These are phyloP conservation scores for Standfussiana lucernea DNA, from an alignment of 2,888 invertebrate genomes.

Conservation along the genomic window DNA sequence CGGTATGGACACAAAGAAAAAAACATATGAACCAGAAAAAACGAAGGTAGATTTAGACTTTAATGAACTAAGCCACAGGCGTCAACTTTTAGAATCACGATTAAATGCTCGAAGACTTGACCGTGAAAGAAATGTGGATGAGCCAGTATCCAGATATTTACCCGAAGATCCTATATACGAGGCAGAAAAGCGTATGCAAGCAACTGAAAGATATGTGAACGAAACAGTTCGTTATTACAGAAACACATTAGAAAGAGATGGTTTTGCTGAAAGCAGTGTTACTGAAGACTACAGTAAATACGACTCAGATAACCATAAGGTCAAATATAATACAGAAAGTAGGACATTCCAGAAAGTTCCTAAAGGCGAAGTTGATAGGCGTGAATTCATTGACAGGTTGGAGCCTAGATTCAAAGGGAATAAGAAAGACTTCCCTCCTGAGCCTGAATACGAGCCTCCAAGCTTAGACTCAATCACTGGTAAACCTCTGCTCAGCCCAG, in stretches of 20 bases:
- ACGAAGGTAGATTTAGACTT: conserved; percentile 85
- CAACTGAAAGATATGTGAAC: conserved; percentile 90
- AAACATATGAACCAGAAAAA: conserved; percentile 84
- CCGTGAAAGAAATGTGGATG: conserved; percentile 81
- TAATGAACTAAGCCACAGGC: conserved; percentile 93
- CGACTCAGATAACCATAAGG: conserved; percentile 86
- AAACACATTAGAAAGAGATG: conserved; percentile 90
- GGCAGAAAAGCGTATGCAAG: conserved; percentile 87
- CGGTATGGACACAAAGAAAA: conserved; percentile 92
- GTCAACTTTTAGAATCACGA: conserved; percentile 94
- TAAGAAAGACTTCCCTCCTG: conserved; percentile 85
- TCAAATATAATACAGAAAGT: conserved; percentile 86
- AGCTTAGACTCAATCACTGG: conserved; percentile 91
- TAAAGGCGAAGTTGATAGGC: conserved; percentile 83
- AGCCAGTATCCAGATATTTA: conserved; percentile 85
- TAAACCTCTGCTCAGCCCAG: conserved; percentile 91
- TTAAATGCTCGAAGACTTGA: conserved; percentile 92
- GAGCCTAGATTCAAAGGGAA: conserved; percentile 79
- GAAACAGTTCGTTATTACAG: conserved; percentile 91
- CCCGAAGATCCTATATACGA: conserved; percentile 89
- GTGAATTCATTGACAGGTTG: conserved; percentile 82
- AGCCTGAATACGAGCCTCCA: conserved; percentile 92
- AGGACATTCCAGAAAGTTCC: conserved; percentile 82
- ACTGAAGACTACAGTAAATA: conserved; percentile 89
- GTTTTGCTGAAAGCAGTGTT: conserved; percentile 88